phyloP scores from a whole-genome alignment of 2,888 invertebrate genomes.

The Chymomyza caudatula region DNA sequence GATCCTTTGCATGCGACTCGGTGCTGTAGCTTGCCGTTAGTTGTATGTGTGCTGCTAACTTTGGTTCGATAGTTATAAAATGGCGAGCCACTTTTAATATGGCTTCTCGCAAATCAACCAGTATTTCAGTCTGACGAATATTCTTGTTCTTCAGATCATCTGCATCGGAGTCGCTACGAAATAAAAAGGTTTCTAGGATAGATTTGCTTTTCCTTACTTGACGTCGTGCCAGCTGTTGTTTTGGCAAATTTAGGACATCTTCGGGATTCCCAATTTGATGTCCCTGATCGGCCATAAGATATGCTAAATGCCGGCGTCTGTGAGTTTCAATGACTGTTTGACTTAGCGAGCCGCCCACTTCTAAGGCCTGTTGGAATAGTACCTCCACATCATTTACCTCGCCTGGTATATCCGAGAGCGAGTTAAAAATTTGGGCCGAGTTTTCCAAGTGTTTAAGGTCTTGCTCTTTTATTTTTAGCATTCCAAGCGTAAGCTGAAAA shows the following conservation, averaged over 20 bases:
- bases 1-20: constrained; percentile 96
- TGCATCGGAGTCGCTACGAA: constrained; percentile 84
- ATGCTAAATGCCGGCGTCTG: constrained; percentile 93
- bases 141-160: constrained; percentile 96
- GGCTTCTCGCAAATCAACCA: constrained; percentile 98
- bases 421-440: constrained; percentile 98
- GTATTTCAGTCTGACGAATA: constrained; percentile 97
- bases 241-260: constrained; percentile 92
- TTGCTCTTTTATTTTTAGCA: constrained; percentile 92
- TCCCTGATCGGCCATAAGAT: constrained; percentile 97
- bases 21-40: constrained; percentile 95
- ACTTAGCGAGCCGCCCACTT: constrained; percentile 89
- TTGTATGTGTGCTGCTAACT: constrained; percentile 86
- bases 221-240: constrained; percentile 91
- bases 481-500: constrained; percentile 95
- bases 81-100: constrained; percentile 95
- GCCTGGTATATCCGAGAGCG: constrained; percentile 96
- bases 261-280: constrained; percentile 94
- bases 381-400: constrained; percentile 91
- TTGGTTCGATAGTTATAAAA: constrained; percentile 95
- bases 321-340: constrained; percentile 88
- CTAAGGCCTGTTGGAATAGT: constrained; percentile 86
- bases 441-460: constrained; percentile 92
- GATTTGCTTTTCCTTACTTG: constrained; percentile 95
- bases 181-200: constrained; percentile 91